Base-by-base conservation (phyloP, 2,888 invertebrate genomes). In the Eupelmus urozonus region DNA sequence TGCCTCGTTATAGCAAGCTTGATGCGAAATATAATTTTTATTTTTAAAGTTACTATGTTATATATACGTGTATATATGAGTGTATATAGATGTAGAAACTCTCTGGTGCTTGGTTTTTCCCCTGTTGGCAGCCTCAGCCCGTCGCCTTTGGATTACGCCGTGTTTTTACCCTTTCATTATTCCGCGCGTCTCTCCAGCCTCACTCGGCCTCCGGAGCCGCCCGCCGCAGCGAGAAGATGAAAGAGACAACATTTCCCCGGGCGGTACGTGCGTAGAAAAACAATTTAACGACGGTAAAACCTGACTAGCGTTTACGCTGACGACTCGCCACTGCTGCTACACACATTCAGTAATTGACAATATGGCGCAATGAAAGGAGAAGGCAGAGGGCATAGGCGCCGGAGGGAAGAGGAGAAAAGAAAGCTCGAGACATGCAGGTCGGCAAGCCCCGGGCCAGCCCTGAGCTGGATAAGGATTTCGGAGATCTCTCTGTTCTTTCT, bases 251-350 rank as follows among this genome's bases (percentile, higher is more conserved):
- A 49, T 71, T 74, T 80, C 55, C 51, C 57, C 70, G 42, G 51
- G 80, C 45, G 49, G 59, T 74, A 80, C 80, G 80, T 80, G 80
- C 49, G 66, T 66, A 57, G 80, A 77, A 77, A 80, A 76, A 80
- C 76, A 80, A 80, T 80, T 73, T 76, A 80, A 80, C 67, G 65
- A 55, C 69, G 51, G 67, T 62, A 73, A 57, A 79, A 76, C 66
- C 67, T 45, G 72, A 63, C 53, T 72, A 65, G 71, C 71, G 51
- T 70, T 70, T 75, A 63, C 69, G 69, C 66, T 62, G 77, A 72
- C 45, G 45, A 51, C 63, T 29, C 53, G 40, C 18, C n/a, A 20
- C 42, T 0, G 9, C n/a, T 18, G 11, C 55, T 9, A 16, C 40
- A 70, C 16, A 60, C 53, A n/a, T 59, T n/a, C 29, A 20, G 55